A percentile compares a stretch with the other conserved stretches of the same genome.
Evolutionary conservation across 2,797 vertebrate species (phyloP).

Genomic region (Trachops cirrhosus): DNA sequence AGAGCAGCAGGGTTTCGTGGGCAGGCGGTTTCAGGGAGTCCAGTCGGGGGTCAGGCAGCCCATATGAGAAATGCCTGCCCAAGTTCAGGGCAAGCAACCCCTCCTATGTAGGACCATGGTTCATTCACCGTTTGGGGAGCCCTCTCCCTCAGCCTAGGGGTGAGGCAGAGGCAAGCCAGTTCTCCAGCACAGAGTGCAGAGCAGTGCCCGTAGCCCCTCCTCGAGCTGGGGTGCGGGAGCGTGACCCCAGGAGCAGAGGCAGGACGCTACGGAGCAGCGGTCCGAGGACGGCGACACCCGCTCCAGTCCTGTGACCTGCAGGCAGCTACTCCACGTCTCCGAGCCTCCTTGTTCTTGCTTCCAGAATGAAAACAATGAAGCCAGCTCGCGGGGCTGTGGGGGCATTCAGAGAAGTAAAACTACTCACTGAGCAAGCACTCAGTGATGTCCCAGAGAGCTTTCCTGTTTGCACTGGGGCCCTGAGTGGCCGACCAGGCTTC

Average conservation of each 20-base stretch:
- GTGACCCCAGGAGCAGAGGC: not conserved
- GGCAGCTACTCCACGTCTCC: not conserved
- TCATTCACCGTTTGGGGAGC: not conserved
- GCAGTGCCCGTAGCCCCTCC: not conserved
- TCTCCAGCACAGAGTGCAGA: not conserved
- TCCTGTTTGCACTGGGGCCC: not conserved
- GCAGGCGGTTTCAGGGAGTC: not conserved
- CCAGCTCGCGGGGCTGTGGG: not conserved
- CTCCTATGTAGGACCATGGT: not conserved
- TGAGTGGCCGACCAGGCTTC: not conserved
- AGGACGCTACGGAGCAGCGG: not conserved
- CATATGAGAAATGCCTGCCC: not conserved
- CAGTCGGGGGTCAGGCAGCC: not conserved
- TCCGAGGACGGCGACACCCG: too few species aligned
- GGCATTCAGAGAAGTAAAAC: not conserved
- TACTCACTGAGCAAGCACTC: not conserved
- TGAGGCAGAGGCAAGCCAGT: not conserved
- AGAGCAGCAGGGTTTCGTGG: not conserved
- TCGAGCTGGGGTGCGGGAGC: too few species aligned
- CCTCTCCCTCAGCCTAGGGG: not conserved
- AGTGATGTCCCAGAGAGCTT: not conserved
- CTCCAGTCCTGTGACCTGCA: not conserved
- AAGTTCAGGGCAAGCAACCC: not conserved
- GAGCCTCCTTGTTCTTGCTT: not conserved
- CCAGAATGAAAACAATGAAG: not conserved